Base-by-base conservation (phyloP, 1,140 invertebrate genomes). In the Stegodyphus dumicola region DNA sequence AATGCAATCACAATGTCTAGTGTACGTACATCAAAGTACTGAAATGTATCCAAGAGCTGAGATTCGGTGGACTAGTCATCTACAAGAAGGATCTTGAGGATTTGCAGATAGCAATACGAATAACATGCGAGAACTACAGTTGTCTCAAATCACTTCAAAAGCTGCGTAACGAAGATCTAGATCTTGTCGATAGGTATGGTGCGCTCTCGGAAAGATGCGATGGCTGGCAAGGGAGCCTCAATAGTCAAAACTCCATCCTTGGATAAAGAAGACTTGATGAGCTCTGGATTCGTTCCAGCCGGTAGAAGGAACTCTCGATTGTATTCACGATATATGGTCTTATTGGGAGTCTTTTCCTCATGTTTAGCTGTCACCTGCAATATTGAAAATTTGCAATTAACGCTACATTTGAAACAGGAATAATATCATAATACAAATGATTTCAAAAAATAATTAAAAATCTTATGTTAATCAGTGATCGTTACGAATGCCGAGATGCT, bases 271-370 rank as follows among this genome's bases (percentile, higher is more conserved):
- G 90, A 91, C 65, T 81, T 89, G 80, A 91, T 91, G 75, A 88
- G 77, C 80, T 91, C 91, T 9, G 91, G 90, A 81, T 91, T 89
- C 51, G 91, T 91, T 67, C 91, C 91, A 15, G 89, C 88, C 6
- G 91, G 91, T 53, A 91, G 85, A 88, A 91, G 88, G 84, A 91
- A 91, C 79, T 91, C 91, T 86, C 91, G 89, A 78, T 91, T 91
- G 88, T 92, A 91, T 86, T 91, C 91, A 17, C 91, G 88, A 79
- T 90, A 91, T 33, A 91, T 89, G 7, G 90, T 90, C 60, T 89
- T 87, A 75, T 89, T 88, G 15, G 91, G 89, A 67, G 87, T 89
- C 85, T 91, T 91, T 71, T 91, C 91, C 83, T 91, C 90, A 87
- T 92, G 91, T 75, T 91, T 91, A 10, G 91, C 91, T 53, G 89